Evolutionary conservation across 2,113 vertebrate species (phyloP), one percentile per base, ranked within the genome.

Genomic region (Malurus alboscapulatus): DNA sequence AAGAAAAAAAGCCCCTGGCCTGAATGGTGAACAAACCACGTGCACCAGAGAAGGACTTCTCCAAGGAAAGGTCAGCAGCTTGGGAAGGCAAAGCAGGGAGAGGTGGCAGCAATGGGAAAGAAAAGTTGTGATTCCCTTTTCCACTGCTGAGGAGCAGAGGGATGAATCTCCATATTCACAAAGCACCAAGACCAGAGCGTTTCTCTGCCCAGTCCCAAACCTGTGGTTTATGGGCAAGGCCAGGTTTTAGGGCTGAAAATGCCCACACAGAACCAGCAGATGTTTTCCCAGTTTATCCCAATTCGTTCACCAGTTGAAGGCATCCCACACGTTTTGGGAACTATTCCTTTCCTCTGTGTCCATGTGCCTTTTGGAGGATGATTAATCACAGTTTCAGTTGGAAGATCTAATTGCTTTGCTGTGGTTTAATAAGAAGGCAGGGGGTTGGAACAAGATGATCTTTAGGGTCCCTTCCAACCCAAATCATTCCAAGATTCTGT

Each of bases 121-220:
- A 65, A 80, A 62, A 32, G 17, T 9, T 24, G 27, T 16, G 30
- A 19, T 18, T 59, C 26, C 27, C 21, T 67, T n/a, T 75, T 3
- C 48, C 36, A 12, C n/a, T 71, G 47, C 77, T 29, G 63, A 77
- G 48, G 47, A 84, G 8, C 53, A 11, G 21, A 71, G 57, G 4
- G 48, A 81, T 45, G 34, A 42, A 87, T 65, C 26, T 14, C 30
- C 74, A 50, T 0, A 0, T 53, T 65, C 38, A 71, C 0, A 1
- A 75, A 34, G 51, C 27, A 18, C 47, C 0, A 0, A 44, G 77
- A 67, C 63, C 0, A 69, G 5, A 59, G 26, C 17, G 16, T 68
- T 92, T 65, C 25, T 85, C 62, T 25, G 6, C 3, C 83, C 19
- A 50, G 38, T 20, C 18, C 75, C 24, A 57, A 25, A 16, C 12